phyloP scores from a whole-genome alignment of 30 jellyfish, hydroid and myxozoan species.

The Turritopsis dohrnii region DNA sequence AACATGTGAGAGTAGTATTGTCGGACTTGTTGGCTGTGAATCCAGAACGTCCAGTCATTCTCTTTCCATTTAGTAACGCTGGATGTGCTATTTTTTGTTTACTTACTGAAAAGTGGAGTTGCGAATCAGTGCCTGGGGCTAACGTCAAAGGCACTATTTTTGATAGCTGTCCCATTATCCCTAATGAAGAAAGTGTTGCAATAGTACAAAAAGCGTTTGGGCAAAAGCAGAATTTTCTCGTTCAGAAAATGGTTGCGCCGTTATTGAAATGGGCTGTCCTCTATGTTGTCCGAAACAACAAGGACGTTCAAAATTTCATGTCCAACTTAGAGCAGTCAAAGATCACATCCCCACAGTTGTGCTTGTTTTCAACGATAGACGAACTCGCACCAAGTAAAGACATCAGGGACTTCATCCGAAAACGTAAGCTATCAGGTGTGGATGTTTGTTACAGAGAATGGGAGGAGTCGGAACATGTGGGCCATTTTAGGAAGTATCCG shows the following conservation, averaged over 20 bases:
- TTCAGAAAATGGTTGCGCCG: slow-evolving; percentile 22
- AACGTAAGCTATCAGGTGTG: slow-evolving; percentile 47
- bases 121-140: background rate
- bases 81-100: slow-evolving; percentile 58
- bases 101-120: slow-evolving; percentile 23
- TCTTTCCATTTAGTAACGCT: slow-evolving; percentile 62
- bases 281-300: slow-evolving; percentile 45
- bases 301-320: slow-evolving; percentile 50
- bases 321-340: slow-evolving; percentile 33
- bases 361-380: slow-evolving; percentile 58
- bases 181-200: slow-evolving; percentile 42
- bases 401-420: slow-evolving; percentile 44
- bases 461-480: slow-evolving; percentile 61
- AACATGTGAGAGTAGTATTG: slow-evolving; percentile 29
- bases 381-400: slow-evolving; percentile 61
- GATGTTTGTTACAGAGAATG: slow-evolving; percentile 28
- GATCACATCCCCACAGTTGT: slow-evolving; percentile 55
- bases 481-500: slow-evolving; percentile 44
- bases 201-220: slow-evolving; percentile 48
- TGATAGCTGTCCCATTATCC: slow-evolving; percentile 89
- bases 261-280: slow-evolving; percentile 12
- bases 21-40: slow-evolving; percentile 10
- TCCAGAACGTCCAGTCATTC: slow-evolving; percentile 22
- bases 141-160: slow-evolving; percentile 49
- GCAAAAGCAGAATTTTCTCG: slow-evolving; percentile 23